These are phyloP conservation scores for Drosophila persimilis DNA, from an alignment of 1,140 invertebrate genomes.

Conservation along the genomic window DNA sequence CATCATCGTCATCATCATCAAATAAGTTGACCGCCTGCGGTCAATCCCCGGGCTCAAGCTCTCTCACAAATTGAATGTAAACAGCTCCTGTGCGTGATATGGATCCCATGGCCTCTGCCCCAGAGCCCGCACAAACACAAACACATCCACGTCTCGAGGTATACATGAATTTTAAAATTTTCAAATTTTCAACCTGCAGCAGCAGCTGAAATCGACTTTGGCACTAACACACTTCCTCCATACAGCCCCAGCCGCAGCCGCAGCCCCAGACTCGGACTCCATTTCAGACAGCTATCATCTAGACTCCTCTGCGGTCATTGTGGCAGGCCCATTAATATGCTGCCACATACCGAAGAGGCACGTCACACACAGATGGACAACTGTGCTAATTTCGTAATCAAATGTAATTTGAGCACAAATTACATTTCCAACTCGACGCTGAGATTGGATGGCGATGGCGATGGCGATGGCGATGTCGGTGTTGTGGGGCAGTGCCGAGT, in stretches of 20 bases:
- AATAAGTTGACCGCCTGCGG: neutral
- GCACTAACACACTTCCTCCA: too few relatives aligned
- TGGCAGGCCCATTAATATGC: constrained; percentile 59
- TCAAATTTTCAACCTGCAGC: constrained; percentile 35
- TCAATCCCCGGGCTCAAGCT: neutral
- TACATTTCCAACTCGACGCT: constrained; percentile 72
- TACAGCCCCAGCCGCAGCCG: neutral
- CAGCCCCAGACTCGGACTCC: constrained; percentile 1
- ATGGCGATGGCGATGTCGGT: constrained; percentile 21
- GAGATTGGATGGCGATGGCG: constrained; percentile 52
- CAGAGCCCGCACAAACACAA: neutral
- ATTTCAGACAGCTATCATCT: neutral
- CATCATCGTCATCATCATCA: constrained; percentile 24
- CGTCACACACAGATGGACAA: constrained; percentile 62
- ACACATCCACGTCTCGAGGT: constrained; percentile 19
- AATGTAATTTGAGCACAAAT: constrained; percentile 77
- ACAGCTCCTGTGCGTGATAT: neutral
- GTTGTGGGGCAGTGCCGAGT: constrained; percentile 4
- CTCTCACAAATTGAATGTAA: constrained; percentile 49
- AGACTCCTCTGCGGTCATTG: constrained; percentile 19
- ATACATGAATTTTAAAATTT: constrained; percentile 57
- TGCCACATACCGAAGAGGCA: constrained; percentile 17
- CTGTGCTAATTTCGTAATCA: constrained; percentile 75
- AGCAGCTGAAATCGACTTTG: constrained; percentile 23
- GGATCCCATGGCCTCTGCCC: neutral